A percentile compares a stretch with the other conserved stretches of the same genome.
phyloP scores from a whole-genome alignment of 2,888 invertebrate genomes.

The Spicauda simplicius region DNA sequence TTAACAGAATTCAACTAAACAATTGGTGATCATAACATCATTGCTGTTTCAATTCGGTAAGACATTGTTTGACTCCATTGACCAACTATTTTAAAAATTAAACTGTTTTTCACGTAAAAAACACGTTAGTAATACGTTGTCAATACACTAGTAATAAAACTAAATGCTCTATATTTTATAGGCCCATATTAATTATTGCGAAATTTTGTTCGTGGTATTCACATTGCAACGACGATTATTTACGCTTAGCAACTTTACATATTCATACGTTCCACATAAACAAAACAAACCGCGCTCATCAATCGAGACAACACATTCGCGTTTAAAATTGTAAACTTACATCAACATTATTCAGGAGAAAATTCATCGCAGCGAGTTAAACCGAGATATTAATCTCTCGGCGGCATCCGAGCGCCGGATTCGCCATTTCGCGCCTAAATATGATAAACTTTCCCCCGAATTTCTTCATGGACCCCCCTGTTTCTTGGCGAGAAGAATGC shows the following conservation, averaged over 20 bases:
- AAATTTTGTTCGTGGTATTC: too few relatives aligned
- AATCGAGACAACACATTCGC: constrained; percentile 42
- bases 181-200: too few relatives aligned
- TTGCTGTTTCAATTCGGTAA: too few relatives aligned
- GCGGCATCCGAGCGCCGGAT: constrained; percentile 79
- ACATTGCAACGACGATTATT: not conserved
- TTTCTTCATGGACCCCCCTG: constrained; percentile 73
- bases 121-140: too few relatives aligned
- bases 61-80: too few relatives aligned
- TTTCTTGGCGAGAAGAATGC: constrained; percentile 65
- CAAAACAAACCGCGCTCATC: constrained; percentile 19
- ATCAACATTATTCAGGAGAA: constrained; percentile 73
- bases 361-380: constrained; percentile 81
- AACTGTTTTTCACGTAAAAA: too few relatives aligned
- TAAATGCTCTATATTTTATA: too few relatives aligned
- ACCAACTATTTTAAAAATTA: too few relatives aligned
- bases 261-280: not conserved
- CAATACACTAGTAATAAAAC: too few relatives aligned
- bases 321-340: constrained; percentile 69
- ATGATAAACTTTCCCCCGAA: constrained; percentile 85
- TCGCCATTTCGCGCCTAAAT: constrained; percentile 84
- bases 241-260: not conserved
- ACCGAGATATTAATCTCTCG: constrained; percentile 83
- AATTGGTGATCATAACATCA: too few relatives aligned
- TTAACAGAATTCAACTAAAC: too few relatives aligned